Base-by-base conservation (phyloP, 2,797 vertebrate species). In the Gymnopithys bicolor region DNA sequence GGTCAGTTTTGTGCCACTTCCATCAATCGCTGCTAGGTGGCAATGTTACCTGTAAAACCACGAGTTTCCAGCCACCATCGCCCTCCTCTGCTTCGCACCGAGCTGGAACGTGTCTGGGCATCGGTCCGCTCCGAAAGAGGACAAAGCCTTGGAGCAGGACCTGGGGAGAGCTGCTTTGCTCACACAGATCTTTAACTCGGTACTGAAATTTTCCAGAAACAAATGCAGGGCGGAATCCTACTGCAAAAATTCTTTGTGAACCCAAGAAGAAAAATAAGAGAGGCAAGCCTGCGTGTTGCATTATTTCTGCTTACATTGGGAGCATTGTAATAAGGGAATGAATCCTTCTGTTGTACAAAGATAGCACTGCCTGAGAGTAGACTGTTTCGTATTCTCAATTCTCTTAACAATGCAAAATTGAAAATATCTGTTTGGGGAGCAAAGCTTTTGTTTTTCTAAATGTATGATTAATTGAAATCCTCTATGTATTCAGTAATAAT, bases 21-120 rank as follows among this genome's bases (percentile, higher is more conserved):
- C 55, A 0, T 17, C 28, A n/a, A 62, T 39, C 11, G 78, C 95
- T 94, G 94, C 96, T 96, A 97, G 96, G 90, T 97, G 96, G 96
- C 96, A 94, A 94, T 93, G 48, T 69, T 80, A 79, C 91, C 89
- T 86, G 41, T 58, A 74, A 89, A 94, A 76, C 15, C 58, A 64
- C 2, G 3, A 64, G 58, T 51, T 90, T 49, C 58, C 62, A 48
- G 46, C 8, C 30, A 21, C 24, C 51, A 22, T 10, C 32, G 0
- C 39, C 24, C 11, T 58, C 13, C 53, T 49, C 60, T 48, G 35
- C 64, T 67, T 28, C 5, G 0, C 4, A 18, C 5, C 1, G 21
- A 23, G 56, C 37, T 28, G 51, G 24, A 48, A 74, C 3, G 2
- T 33, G 24, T 13, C 33, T 18, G 49, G 45, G 52, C 41, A 56